Evolutionary conservation across 37 sponge, comb jelly and placozoan species (phyloP).

Genomic region (Geodia barretti): DNA sequence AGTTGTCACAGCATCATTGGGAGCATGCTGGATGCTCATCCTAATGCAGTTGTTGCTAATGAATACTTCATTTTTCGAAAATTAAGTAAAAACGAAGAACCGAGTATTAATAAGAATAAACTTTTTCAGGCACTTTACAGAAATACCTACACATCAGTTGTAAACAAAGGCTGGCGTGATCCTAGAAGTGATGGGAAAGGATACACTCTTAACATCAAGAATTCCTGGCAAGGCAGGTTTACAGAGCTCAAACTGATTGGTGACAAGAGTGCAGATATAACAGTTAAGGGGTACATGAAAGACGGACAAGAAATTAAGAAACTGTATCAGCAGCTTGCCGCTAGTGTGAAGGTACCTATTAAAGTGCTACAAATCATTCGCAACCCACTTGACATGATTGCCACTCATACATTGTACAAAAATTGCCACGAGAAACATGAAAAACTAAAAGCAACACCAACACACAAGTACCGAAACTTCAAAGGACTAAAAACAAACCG

Average conservation of each 20-base stretch:
- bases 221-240: too few species aligned
- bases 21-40: conserved; percentile 41
- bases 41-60: conserved; percentile 27
- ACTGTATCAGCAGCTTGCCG: too few species aligned
- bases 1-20: conserved; percentile 51
- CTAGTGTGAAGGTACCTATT: too few species aligned
- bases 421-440: conserved; percentile 1
- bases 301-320: too few species aligned
- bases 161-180: conserved; percentile 13
- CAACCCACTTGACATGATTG: conserved; percentile 68
- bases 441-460: conserved; percentile 10
- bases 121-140: conserved; percentile 45
- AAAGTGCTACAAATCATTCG: conserved; percentile 41
- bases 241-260: too few species aligned
- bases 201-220: conserved; percentile 39
- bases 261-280: too few species aligned
- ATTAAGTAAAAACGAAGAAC: not conserved
- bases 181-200: conserved; percentile 19
- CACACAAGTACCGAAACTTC: not conserved
- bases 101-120: too few species aligned
- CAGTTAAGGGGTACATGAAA: too few species aligned
- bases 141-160: conserved; percentile 22
- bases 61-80: conserved; percentile 22
- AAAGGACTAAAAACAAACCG: not conserved
- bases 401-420: conserved; percentile 58